Evolutionary conservation across 2,888 invertebrate genomes (phyloP), one percentile per base, ranked within the genome.

Genomic region (Conus canariensis): DNA sequence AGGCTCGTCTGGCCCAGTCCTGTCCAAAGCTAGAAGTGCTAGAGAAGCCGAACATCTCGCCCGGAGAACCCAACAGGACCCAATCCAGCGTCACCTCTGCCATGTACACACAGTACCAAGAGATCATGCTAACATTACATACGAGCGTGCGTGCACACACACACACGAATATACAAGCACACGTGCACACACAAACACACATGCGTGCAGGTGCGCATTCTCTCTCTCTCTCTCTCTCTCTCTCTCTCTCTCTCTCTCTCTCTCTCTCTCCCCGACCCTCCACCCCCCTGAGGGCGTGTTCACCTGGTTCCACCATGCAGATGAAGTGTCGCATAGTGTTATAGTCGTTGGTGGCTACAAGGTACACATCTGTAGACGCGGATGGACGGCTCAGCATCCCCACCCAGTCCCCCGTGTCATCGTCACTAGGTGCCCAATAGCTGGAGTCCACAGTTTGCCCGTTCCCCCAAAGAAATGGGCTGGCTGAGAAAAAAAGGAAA

Each of bases 71-170:
- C 85, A 85, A 60, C 59, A 22, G 10, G 3, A 58, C 59, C 85
- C 85, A 85, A 7, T 85, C 85, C 58, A 85, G 45, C n/a, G 60
- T 82, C 56, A 82, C 82, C 82, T 82, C 82, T 82, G 82, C 16
- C 45, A 16, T 14, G 67, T 67, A 67, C 67, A 45, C 45, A 45
- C 45, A 45, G 45, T 45, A 45, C 45, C 45, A 45, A 45, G 45
- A 45, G 45, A 45, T 45, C 45, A 45, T 45, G 45, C 3, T 3
- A 45, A 45, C 45, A 45, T 45, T 45, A 45, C 45, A 45, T 45
- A 45, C 45, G 45, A 45, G 45, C 45, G 45, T 45, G 45, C 4
- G 45, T 4, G 45, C 45, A 4, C 45, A 45, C 45, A 45, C 45
- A 45, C 45, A 30, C 30, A 30, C 30, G 30, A 1, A 30, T 30